Percentiles rank a stretch among this genome's conserved stretches.
phyloP scores from a whole-genome alignment of 1,140 invertebrate species.

The Caenorhabditis inopinata region DNA sequence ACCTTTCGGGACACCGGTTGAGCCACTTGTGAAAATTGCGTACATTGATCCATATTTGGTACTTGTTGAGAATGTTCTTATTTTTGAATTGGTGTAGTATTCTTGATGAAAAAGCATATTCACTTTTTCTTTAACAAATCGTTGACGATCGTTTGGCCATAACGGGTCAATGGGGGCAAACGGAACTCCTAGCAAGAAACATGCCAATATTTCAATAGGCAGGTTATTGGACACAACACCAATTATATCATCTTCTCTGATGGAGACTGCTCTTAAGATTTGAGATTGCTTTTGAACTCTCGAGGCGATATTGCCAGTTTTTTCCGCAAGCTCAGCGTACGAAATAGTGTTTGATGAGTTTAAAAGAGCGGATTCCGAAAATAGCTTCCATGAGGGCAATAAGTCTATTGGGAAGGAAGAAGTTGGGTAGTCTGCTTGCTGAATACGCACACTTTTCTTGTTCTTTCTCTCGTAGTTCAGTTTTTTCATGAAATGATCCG shows the following conservation, averaged over 20 bases:
- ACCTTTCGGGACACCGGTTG: conserved; percentile 57
- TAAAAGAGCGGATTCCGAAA: conserved; percentile 15
- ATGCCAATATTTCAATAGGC: conserved; percentile 37
- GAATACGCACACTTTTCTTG: not conserved
- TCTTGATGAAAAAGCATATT: not conserved
- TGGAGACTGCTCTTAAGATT: not conserved
- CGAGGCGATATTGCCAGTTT: not conserved
- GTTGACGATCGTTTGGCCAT: conserved; percentile 31
- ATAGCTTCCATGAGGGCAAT: conserved; percentile 17
- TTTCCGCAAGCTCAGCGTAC: not conserved
- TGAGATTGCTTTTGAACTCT: not conserved
- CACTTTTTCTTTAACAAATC: not conserved
- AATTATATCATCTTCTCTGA: not conserved
- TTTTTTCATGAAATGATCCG: not conserved
- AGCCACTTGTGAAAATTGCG: conserved; percentile 57
- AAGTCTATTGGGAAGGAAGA: not conserved
- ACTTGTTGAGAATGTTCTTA: not conserved
- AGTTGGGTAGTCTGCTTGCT: not conserved
- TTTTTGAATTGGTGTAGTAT: not conserved
- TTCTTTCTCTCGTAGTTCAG: not conserved
- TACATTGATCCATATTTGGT: conserved; percentile 36
- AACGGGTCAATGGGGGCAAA: conserved; percentile 49
- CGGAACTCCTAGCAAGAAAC: conserved; percentile 38
- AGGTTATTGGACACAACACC: not conserved
- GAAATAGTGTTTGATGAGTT: conserved; percentile 10